phyloP scores from a whole-genome alignment of 2,797 vertebrate species.

The Apogon hyalosoma region DNA sequence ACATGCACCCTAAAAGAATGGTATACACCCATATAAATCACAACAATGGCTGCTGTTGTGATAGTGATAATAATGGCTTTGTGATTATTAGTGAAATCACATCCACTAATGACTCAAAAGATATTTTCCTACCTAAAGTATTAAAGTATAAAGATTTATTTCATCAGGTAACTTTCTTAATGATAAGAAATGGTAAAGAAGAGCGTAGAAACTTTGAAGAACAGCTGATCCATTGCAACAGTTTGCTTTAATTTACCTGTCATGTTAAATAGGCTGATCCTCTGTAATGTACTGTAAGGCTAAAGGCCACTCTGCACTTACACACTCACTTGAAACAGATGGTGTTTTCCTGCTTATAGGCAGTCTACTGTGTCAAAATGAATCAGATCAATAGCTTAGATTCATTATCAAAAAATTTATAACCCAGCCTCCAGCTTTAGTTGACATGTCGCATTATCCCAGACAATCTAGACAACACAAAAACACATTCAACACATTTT shows the following conservation, averaged over 20 bases:
- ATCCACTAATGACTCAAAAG: too few species aligned
- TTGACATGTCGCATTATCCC: conserved; percentile 52
- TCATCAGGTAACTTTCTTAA: too few species aligned
- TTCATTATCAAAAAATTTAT: conserved; percentile 50
- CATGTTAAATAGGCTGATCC: conserved; percentile 23
- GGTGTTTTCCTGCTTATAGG: conserved; percentile 43
- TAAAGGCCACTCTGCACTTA: background rate
- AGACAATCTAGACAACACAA: conserved; percentile 7
- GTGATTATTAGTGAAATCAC: too few species aligned
- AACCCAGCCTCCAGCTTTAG: conserved; percentile 55
- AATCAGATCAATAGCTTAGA: conserved; percentile 50
- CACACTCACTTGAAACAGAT: conserved; percentile 42
- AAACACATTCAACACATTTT: conserved; percentile 25
- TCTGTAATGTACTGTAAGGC: conserved; percentile 15
- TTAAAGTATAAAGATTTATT: too few species aligned
- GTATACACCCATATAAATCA: too few species aligned
- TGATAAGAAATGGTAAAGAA: too few species aligned
- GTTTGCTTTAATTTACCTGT: conserved; percentile 11
- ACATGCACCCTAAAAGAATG: conserved; percentile 5
- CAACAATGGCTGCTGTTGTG: too few species aligned
- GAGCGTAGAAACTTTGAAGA: background rate
- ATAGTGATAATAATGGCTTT: too few species aligned
- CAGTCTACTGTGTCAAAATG: conserved; percentile 52
- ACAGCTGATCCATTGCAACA: background rate
- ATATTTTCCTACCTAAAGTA: too few species aligned